Evolutionary conservation across 1,140 invertebrate genomes (phyloP).

Genomic region (Drosophila bifasciata): DNA sequence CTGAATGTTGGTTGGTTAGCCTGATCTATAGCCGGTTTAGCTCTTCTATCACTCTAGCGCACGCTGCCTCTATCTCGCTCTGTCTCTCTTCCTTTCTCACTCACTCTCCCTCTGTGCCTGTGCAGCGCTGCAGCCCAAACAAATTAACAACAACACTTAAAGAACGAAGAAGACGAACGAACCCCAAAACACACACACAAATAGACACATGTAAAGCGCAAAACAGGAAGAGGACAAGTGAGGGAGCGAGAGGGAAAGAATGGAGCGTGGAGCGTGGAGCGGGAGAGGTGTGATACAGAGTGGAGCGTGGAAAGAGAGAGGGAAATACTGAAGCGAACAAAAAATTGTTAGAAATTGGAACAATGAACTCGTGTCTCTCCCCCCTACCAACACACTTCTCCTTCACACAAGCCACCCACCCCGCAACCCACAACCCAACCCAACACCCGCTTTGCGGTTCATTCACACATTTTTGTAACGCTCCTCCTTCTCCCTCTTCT

Average conservation of each 20-base stretch:
- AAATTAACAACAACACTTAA: conserved; percentile 77
- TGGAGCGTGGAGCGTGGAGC: too few species aligned
- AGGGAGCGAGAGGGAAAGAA: conserved; percentile 19
- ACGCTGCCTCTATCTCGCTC: too few species aligned
- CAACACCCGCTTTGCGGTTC: conserved; percentile 49
- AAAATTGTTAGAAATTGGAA: conserved; percentile 78
- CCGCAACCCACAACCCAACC: too few species aligned
- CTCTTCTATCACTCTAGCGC: not conserved
- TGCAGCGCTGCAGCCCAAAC: conserved; percentile 70
- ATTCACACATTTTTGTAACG: conserved; percentile 74
- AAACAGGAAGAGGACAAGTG: not conserved
- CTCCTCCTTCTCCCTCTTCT: too few species aligned
- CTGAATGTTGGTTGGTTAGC: too few species aligned
- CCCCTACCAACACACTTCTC: conserved; percentile 1
- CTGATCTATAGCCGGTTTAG: conserved; percentile 34
- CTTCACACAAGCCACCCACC: conserved; percentile 20
- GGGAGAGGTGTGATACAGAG: too few species aligned
- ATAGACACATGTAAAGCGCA: conserved; percentile 10
- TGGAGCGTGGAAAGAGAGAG: conserved; percentile 13
- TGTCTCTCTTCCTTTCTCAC: too few species aligned
- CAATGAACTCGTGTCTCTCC: conserved; percentile 64
- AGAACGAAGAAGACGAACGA: conserved; percentile 44
- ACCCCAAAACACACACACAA: conserved; percentile 29
- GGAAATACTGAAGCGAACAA: conserved; percentile 31
- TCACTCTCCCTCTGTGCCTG: conserved; percentile 23